phyloP scores from a whole-genome alignment of 2,888 invertebrate species.

The Eupithecia insigniata region DNA sequence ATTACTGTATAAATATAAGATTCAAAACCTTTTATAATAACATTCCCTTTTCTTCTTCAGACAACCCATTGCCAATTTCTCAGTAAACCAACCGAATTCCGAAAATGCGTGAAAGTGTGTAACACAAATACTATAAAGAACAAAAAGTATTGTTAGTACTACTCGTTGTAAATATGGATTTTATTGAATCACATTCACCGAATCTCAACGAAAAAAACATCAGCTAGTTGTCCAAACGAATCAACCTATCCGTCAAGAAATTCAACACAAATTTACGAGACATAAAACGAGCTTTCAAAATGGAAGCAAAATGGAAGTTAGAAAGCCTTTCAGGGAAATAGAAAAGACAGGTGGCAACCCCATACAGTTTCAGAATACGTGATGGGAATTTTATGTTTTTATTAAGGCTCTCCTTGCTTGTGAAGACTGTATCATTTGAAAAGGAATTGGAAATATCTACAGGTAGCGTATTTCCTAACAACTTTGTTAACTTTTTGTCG shows the following conservation, averaged over 20 bases:
- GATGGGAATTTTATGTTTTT: conserved; percentile 42
- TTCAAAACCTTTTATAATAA: background rate
- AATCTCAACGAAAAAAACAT: conserved; percentile 31
- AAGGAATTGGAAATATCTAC: conserved; percentile 10
- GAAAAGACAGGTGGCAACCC: conserved; percentile 45
- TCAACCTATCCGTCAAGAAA: conserved; percentile 55
- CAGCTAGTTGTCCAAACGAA: conserved; percentile 25
- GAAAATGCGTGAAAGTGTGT: background rate
- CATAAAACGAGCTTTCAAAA: conserved; percentile 57
- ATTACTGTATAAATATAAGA: background rate
- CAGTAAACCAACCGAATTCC: background rate
- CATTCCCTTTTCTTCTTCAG: background rate
- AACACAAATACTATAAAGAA: background rate
- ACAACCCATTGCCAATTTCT: background rate
- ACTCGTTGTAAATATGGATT: background rate
- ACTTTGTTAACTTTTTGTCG: background rate
- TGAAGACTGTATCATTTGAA: conserved; percentile 11
- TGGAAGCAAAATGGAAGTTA: conserved; percentile 54
- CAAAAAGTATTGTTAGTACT: background rate
- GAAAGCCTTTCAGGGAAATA: conserved; percentile 46
- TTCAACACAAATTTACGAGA: conserved; percentile 64
- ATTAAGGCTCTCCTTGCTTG: background rate
- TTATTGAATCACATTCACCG: conserved; percentile 18
- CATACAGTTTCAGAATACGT: conserved; percentile 38
- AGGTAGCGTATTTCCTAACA: background rate